These are phyloP conservation scores for Herpailurus yagouaroundi DNA, from an alignment of 2,113 vertebrate genomes.

Conservation along the genomic window DNA sequence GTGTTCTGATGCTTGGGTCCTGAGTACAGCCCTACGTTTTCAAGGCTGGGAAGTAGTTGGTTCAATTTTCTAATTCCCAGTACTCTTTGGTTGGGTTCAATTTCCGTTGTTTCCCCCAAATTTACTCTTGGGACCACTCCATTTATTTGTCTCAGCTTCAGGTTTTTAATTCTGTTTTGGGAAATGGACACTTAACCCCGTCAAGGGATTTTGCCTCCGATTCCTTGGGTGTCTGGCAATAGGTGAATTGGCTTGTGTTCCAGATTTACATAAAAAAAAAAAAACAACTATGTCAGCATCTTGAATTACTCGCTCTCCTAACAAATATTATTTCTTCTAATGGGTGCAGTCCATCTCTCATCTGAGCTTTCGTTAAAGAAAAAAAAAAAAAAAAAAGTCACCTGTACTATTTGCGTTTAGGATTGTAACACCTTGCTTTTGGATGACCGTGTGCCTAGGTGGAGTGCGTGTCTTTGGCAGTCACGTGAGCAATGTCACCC, in stretches of 20 bases:
- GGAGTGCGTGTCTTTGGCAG: not conserved
- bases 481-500: not conserved
- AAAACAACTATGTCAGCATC: not conserved
- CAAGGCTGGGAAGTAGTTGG: not conserved
- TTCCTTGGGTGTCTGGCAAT: not conserved
- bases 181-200: not conserved
- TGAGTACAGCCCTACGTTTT: not conserved
- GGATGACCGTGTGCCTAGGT: not conserved
- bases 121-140: not conserved
- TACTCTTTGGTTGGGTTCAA: not conserved
- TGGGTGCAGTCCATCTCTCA: not conserved
- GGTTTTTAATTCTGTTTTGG: not conserved
- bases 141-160: not conserved
- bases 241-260: not conserved
- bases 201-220: not conserved
- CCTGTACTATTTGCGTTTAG: not conserved
- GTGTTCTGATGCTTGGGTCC: not conserved
- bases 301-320: not conserved
- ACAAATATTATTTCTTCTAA: not conserved
- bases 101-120: not conserved
- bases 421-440: not conserved
- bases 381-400: not conserved
- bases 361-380: not conserved
- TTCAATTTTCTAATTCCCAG: not conserved
- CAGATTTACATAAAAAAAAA: not conserved